Percentiles rank a stretch among this genome's conserved stretches.
Evolutionary conservation across 2,797 vertebrate genomes (phyloP).

Genomic region (Balearica regulorum): DNA sequence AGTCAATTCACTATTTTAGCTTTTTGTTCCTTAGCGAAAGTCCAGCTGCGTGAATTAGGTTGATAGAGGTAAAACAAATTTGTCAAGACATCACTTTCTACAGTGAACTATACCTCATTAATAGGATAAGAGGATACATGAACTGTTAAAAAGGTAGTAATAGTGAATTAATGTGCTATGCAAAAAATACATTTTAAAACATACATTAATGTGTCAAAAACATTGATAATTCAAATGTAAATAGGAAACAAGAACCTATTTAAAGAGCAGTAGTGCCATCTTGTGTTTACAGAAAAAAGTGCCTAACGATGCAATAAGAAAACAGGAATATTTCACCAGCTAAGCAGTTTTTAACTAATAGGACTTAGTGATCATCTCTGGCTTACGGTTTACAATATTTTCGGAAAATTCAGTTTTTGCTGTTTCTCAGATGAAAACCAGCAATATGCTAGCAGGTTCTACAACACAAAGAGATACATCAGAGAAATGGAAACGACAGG

Average conservation of each 20-base stretch:
- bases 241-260: not conserved
- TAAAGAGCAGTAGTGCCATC: constrained; percentile 22
- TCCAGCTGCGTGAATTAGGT: not conserved
- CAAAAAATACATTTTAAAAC: not conserved
- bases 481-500: not conserved
- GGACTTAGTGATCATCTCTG: not conserved
- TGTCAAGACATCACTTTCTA: not conserved
- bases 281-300: constrained; percentile 15
- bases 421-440: not conserved
- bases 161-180: not conserved
- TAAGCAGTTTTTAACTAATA: not conserved
- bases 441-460: not conserved
- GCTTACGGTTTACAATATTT: not conserved
- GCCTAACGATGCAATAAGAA: not conserved
- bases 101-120: not conserved
- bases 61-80: not conserved
- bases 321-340: not conserved
- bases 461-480: not conserved
- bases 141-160: not conserved
- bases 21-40: not conserved
- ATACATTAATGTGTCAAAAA: not conserved
- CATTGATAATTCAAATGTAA: not conserved
- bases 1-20: not conserved
- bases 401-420: not conserved
- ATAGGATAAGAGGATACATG: not conserved